phyloP scores from a whole-genome alignment of 2,113 vertebrate species.

The Seriola rivoliana region DNA sequence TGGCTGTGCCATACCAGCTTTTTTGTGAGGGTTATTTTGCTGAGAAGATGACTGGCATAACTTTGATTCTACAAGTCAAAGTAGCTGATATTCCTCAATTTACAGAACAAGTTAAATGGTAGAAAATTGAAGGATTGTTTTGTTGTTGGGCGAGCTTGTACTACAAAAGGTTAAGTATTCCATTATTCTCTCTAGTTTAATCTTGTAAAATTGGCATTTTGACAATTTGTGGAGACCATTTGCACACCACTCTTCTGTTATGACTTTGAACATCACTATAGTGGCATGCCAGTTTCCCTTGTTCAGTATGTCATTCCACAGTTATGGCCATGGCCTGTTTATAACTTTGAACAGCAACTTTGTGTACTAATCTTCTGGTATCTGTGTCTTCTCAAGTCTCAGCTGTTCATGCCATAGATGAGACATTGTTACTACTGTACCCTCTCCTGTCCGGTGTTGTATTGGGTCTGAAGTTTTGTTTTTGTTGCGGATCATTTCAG shows the following conservation, averaged over 20 bases:
- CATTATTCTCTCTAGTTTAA: too few relatives aligned
- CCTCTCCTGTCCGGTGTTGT: background rate
- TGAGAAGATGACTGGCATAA: background rate
- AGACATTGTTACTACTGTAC: background rate
- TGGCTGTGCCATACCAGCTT: background rate
- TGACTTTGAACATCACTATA: background rate
- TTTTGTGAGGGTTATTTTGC: background rate
- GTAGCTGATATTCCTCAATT: background rate
- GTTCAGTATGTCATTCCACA: background rate
- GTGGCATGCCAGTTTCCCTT: too few relatives aligned
- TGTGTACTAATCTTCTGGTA: background rate
- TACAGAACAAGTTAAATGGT: background rate
- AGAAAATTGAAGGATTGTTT: background rate
- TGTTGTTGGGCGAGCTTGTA: background rate
- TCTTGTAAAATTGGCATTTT: too few relatives aligned
- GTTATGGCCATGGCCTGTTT: background rate
- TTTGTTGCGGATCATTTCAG: constrained; percentile 79
- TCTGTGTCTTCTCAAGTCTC: background rate
- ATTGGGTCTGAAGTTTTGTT: constrained; percentile 15
- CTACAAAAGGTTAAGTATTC: too few relatives aligned
- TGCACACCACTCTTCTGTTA: background rate
- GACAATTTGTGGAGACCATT: too few relatives aligned
- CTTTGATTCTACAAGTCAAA: too few relatives aligned
- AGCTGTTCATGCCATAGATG: background rate
- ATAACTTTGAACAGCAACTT: background rate